Base-by-base conservation (phyloP, 2,888 invertebrate species). In the Metacarcinus magister region DNA sequence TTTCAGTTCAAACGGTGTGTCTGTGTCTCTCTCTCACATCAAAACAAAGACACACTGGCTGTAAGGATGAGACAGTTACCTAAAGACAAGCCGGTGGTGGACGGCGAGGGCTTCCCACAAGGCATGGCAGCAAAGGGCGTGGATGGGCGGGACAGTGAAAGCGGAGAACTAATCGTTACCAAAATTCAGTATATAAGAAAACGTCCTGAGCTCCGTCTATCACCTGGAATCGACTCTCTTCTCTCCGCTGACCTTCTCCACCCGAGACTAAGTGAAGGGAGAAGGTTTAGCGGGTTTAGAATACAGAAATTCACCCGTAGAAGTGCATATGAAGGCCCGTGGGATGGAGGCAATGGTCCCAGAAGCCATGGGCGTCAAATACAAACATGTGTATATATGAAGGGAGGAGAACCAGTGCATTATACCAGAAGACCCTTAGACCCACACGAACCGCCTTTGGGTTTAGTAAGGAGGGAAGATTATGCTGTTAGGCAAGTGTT, bases 101-200 rank as follows among this genome's bases (percentile, higher is more conserved):
- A 89, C 54, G 16, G 39, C 32, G 94, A 89, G 48, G 89, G 94
- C n/a, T 94, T 94, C 39, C 93, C 93, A n/a, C 39, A 39, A 16
- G 19, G 28, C 89, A 32, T 23, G 13, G 87, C 4, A 13, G 39
- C 7, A 0, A 32, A 32, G 89, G n/a, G 44, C 8, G 32, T 32
- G 32, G 87, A 39, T 4, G n/a, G 46, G 28, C 91, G 48, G 39
- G 95, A 95, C 60, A 44, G n/a, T 0, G 95, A 95, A 67, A 95
- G 54, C 60, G 95, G 95, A 8, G 95, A 95, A 28, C 32, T 95
- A 28, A 4, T 28, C 7, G 43, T 23, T 28, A 8, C 44, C 1
- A 93, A 89, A n/a, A 48, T 95, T 2, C 23, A 43, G 28, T 75
- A 23, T 54, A n/a, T 95, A 19, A 89, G 95, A 48, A 95, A 67